Percentiles rank a stretch among this genome's conserved stretches.
These are phyloP conservation scores for Chrysaora quinquecirrha DNA, from an alignment of 30 jellyfish, hydroid and myxozoan genomes.

Conservation along the genomic window DNA sequence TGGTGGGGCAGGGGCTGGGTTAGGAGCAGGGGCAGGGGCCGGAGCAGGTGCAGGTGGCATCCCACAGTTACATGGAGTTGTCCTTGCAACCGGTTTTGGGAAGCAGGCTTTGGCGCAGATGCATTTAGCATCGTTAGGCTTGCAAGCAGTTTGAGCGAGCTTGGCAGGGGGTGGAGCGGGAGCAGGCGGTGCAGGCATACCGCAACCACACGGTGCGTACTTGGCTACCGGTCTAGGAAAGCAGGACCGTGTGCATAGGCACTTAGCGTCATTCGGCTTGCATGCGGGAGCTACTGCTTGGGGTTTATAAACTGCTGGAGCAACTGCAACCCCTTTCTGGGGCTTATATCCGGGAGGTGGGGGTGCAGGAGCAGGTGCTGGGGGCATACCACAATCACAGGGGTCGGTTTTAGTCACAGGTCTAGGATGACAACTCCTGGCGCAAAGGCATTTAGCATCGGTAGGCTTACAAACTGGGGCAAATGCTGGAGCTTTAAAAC, in stretches of 20 bases:
- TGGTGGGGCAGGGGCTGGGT: constrained; percentile 62
- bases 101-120: constrained; percentile 70
- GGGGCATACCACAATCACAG: constrained; percentile 11
- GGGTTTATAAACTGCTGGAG: neutral
- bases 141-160: constrained; percentile 3
- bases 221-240: constrained; percentile 74
- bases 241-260: constrained; percentile 79
- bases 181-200: constrained; percentile 64
- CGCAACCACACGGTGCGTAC: constrained; percentile 82
- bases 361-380: constrained; percentile 25
- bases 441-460: constrained; percentile 77
- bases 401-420: constrained; percentile 65
- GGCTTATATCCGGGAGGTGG: constrained; percentile 1
- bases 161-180: constrained; percentile 62
- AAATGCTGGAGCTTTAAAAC: neutral
- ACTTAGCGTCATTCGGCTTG: constrained; percentile 70
- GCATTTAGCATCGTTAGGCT: constrained; percentile 64
- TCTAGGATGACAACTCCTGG: constrained; percentile 59
- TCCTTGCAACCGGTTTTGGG: constrained; percentile 70
- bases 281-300: constrained; percentile 49
- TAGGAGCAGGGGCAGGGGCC: constrained; percentile 59
- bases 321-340: no score
- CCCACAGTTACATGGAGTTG: constrained; percentile 71
- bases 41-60: constrained; percentile 58
- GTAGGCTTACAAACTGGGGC: constrained; percentile 36